Evolutionary conservation across 1,140 invertebrate species (phyloP).

Genomic region (Calliopsis andreniformis): DNA sequence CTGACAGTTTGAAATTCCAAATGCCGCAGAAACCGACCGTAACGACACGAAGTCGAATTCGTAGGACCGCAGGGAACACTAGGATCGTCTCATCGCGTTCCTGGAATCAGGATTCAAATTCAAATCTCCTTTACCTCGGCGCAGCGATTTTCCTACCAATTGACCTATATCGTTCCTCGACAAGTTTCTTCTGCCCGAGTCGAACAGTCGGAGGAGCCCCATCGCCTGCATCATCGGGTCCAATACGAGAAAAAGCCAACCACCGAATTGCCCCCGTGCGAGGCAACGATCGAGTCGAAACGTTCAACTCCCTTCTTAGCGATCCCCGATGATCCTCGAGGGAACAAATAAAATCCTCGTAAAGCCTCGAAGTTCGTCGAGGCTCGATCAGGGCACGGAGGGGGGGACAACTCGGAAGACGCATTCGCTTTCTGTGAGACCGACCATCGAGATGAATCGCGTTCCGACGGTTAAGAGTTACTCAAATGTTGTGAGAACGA

Average conservation of each 20-base stretch:
- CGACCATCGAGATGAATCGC: background rate
- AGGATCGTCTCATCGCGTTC: no score
- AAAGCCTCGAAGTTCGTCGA: conserved; percentile 4
- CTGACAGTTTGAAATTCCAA: no score
- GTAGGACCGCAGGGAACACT: no score
- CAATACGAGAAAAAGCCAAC: background rate
- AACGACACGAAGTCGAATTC: no score
- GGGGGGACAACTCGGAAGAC: background rate
- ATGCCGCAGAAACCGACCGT: no score
- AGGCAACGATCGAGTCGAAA: no score
- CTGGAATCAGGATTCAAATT: no score
- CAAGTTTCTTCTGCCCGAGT: background rate
- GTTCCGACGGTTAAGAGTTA: conserved; percentile 38
- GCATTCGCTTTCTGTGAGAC: conserved; percentile 4
- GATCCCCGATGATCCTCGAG: background rate
- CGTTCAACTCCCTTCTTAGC: no score
- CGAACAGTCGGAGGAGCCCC: no score
- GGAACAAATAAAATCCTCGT: conserved; percentile 26
- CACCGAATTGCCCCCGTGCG: conserved; percentile 1
- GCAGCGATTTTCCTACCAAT: no score
- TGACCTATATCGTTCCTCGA: background rate
- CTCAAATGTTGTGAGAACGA: conserved; percentile 45
- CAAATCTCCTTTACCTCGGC: no score
- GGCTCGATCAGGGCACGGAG: background rate
- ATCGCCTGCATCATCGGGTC: background rate